Conservation (phyloP, 2,113 vertebrate genomes). For the Eupsittula cactorum region DNA sequence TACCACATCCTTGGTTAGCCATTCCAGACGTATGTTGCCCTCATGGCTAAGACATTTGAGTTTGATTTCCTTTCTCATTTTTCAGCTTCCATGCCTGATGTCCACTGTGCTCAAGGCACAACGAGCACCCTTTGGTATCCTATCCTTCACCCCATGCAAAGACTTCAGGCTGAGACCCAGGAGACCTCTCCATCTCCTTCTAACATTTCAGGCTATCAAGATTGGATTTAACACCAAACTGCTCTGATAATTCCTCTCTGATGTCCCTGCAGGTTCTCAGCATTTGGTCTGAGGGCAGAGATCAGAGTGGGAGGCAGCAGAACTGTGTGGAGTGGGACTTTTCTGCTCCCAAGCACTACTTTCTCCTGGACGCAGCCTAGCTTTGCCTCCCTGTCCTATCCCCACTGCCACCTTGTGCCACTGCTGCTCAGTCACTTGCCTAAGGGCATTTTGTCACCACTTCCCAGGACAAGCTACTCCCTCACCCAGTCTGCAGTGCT, state of each 20-base stretch:
- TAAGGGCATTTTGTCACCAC: background rate
- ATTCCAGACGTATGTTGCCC: background rate
- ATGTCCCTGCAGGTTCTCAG: background rate
- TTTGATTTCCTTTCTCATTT: background rate
- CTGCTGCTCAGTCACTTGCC: background rate
- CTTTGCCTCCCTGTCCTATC: background rate
- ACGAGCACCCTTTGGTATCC: background rate
- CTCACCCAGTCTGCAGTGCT: background rate
- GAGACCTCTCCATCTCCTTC: background rate
- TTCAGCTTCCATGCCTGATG: background rate
- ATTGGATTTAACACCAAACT: background rate
- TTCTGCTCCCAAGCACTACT: background rate
- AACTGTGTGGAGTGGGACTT: background rate
- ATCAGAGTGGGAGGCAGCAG: background rate
- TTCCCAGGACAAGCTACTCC: background rate
- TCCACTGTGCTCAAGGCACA: background rate
- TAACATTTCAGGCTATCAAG: background rate
- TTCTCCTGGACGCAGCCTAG: background rate
- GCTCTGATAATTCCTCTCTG: background rate
- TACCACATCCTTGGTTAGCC: slow-evolving; percentile 29
- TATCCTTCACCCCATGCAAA: background rate
- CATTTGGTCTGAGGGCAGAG: background rate
- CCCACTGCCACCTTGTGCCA: background rate
- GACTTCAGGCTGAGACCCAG: background rate
- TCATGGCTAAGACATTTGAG: background rate